phyloP scores from a whole-genome alignment of 2,888 invertebrate species.

The Amorpha juglandis region DNA sequence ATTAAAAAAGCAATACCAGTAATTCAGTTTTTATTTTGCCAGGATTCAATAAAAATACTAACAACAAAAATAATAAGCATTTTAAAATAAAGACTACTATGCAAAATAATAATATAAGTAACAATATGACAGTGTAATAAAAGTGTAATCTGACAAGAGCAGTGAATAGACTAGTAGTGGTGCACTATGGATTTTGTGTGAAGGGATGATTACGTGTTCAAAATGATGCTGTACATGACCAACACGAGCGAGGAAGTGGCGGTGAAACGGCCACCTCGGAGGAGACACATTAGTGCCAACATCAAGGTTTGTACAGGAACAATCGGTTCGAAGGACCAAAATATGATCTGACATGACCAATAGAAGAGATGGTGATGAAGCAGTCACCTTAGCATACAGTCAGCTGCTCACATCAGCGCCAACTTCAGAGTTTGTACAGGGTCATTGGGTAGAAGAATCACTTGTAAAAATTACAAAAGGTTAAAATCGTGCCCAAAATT shows the following conservation, averaged over 20 bases:
- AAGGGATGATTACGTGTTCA: slow-evolving; percentile 12
- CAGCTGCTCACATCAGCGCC: too few species aligned
- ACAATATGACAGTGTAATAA: not conserved
- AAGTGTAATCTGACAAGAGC: not conserved
- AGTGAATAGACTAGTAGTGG: slow-evolving; percentile 1
- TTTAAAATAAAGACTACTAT: too few species aligned
- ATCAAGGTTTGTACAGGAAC: slow-evolving; percentile 65
- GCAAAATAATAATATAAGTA: too few species aligned
- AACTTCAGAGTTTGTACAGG: too few species aligned
- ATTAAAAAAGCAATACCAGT: too few species aligned
- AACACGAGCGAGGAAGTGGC: slow-evolving; percentile 65
- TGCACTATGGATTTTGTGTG: slow-evolving; percentile 1
- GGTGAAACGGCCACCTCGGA: slow-evolving; percentile 70
- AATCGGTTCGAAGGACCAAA: not conserved
- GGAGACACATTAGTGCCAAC: slow-evolving; percentile 70
- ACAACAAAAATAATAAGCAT: not conserved
- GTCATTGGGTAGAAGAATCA: too few species aligned
- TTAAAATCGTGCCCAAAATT: too few species aligned
- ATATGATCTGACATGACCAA: not conserved
- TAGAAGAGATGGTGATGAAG: not conserved
- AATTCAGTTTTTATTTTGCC: not conserved
- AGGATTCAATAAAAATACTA: not conserved
- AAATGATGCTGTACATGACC: slow-evolving; percentile 78
- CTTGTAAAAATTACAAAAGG: too few species aligned
- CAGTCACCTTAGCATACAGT: too few species aligned